Percentiles rank a stretch among this genome's conserved stretches.
These are phyloP conservation scores for Danio kyathit DNA, from an alignment of 2,797 vertebrate genomes.

Conservation along the genomic window DNA sequence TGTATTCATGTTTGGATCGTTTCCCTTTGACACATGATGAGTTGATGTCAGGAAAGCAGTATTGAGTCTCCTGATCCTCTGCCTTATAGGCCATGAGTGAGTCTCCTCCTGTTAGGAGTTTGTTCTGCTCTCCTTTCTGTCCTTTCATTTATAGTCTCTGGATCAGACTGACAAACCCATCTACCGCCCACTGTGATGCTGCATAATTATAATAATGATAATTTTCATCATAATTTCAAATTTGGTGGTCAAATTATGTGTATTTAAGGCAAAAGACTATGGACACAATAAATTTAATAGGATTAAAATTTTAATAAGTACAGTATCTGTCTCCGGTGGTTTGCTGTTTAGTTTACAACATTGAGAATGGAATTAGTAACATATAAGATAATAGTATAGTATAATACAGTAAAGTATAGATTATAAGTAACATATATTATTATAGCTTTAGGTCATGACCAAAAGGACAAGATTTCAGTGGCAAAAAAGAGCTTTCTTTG, in stretches of 20 bases:
- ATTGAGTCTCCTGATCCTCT: not conserved
- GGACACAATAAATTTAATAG: slow-evolving; percentile 47
- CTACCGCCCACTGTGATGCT: not conserved
- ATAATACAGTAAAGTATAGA: too few species aligned
- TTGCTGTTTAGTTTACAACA: slow-evolving; percentile 45
- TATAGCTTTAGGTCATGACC: too few species aligned
- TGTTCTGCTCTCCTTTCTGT: not conserved
- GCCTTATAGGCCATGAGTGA: slow-evolving; percentile 20
- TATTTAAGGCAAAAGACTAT: too few species aligned
- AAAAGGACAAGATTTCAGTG: too few species aligned
- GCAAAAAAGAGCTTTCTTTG: too few species aligned
- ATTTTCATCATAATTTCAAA: not conserved
- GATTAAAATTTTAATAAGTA: slow-evolving; percentile 45
- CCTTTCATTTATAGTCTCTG: not conserved
- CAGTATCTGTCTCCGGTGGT: slow-evolving; percentile 67
- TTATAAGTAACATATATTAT: too few species aligned
- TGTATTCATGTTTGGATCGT: not conserved
- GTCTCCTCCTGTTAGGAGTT: slow-evolving; percentile 4
- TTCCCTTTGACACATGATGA: too few species aligned
- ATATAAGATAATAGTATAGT: too few species aligned
- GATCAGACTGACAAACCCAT: slow-evolving; percentile 4
- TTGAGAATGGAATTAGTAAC: not conserved
- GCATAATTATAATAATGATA: not conserved
- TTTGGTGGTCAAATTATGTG: too few species aligned
- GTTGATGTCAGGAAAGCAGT: too few species aligned